These are phyloP conservation scores for Endomychus coccineus DNA, from an alignment of 2,888 invertebrate genomes.

Conservation along the genomic window DNA sequence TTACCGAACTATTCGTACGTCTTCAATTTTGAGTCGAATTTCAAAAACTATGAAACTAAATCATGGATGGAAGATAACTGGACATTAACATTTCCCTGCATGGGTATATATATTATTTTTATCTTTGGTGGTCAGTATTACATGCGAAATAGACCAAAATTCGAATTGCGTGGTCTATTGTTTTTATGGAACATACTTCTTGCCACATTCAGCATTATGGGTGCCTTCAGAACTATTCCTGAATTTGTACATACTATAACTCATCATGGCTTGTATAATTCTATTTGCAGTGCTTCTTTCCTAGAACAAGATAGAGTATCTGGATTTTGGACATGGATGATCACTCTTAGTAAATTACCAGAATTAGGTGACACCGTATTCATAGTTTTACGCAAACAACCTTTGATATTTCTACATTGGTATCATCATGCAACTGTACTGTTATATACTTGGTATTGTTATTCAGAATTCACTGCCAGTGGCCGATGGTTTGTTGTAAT, in stretches of 20 bases:
- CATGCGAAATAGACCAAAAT: constrained; percentile 88
- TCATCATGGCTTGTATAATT: constrained; percentile 89
- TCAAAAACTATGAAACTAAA: constrained; percentile 80
- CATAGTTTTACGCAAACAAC: constrained; percentile 87
- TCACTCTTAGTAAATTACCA: constrained; percentile 91
- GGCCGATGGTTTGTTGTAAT: constrained; percentile 92
- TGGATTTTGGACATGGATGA: constrained; percentile 97
- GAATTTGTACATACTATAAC: constrained; percentile 84
- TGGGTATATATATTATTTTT: constrained; percentile 82
- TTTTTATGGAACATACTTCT: constrained; percentile 88
- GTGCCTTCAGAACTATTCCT: constrained; percentile 85
- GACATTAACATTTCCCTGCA: constrained; percentile 86
- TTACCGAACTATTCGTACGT: constrained; percentile 86
- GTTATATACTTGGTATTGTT: constrained; percentile 89
- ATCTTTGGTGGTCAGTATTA: constrained; percentile 90
- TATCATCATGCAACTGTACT: constrained; percentile 94
- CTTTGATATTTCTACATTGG: constrained; percentile 92
- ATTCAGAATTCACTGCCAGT: constrained; percentile 82
- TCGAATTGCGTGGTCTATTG: constrained; percentile 78
- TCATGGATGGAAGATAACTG: constrained; percentile 96
- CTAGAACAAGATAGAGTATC: constrained; percentile 87
- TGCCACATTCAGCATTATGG: constrained; percentile 92
- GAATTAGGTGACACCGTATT: constrained; percentile 95
- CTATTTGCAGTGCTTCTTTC: constrained; percentile 92
- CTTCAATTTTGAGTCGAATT: constrained; percentile 92